Conservation (phyloP, 2,113 vertebrate species). For the human (Homo sapiens) region DNA sequence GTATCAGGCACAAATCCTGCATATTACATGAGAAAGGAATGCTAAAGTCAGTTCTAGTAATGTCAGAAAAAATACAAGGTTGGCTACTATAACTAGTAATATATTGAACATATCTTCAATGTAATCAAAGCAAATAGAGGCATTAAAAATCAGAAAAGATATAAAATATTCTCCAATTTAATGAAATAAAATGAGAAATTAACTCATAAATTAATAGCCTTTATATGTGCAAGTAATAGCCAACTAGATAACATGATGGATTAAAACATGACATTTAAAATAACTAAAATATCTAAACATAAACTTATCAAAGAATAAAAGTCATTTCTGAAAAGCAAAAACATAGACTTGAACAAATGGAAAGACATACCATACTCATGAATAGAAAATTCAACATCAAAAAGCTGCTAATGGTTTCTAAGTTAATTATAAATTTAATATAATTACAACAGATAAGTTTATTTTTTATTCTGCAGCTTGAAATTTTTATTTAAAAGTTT, state of each 20-base stretch:
- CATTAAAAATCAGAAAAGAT: background rate
- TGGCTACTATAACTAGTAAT: background rate
- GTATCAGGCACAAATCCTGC: background rate
- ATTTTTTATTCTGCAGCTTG: background rate
- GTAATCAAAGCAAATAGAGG: background rate
- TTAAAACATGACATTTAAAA: background rate
- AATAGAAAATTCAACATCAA: background rate
- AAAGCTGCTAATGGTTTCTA: background rate
- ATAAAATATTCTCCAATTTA: background rate
- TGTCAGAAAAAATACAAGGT: background rate
- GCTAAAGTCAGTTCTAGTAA: background rate
- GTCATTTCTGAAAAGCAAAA: background rate
- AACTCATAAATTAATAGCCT: background rate
- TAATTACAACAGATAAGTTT: background rate
- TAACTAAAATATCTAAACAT: background rate
- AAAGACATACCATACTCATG: background rate
- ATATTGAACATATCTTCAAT: background rate
- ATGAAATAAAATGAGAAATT: background rate
- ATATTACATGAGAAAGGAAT: background rate
- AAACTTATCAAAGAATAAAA: background rate
- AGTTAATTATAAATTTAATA: background rate
- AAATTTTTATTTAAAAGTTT: background rate
- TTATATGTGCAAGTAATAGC: background rate
- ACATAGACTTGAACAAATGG: background rate
- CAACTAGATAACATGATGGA: background rate